phyloP scores from a whole-genome alignment of 2,888 invertebrate genomes.

The Lissonota sp. region DNA sequence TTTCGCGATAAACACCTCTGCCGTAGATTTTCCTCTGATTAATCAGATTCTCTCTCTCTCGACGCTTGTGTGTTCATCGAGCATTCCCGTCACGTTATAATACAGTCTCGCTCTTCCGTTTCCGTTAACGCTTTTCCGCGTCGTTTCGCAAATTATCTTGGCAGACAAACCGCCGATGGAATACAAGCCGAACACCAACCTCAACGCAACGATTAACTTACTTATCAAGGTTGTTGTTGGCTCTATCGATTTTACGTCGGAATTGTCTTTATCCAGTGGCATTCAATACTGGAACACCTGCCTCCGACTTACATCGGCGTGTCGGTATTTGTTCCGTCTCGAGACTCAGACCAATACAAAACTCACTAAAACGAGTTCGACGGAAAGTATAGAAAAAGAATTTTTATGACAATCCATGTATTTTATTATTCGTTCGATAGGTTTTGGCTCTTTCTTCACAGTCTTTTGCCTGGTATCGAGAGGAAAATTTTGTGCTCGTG shows the following conservation, averaged over 20 bases:
- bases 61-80: conserved; percentile 6
- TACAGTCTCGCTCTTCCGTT: conserved; percentile 8
- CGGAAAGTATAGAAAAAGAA: too few species aligned
- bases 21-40: conserved; percentile 40
- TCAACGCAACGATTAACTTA: conserved; percentile 27
- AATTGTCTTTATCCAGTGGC: background rate
- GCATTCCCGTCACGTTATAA: conserved; percentile 29
- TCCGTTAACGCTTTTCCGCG: conserved; percentile 10
- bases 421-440: background rate
- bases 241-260: conserved; percentile 10
- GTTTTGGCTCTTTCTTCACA: background rate
- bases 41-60: conserved; percentile 41
- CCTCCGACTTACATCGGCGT: too few species aligned
- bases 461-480: background rate
- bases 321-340: too few species aligned
- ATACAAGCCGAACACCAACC: conserved; percentile 20
- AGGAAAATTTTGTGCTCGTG: conserved; percentile 25
- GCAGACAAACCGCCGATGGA: conserved; percentile 27
- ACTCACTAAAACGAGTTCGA: too few species aligned
- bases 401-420: too few species aligned
- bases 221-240: conserved; percentile 18
- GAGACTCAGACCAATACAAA: too few species aligned
- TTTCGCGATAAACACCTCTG: conserved; percentile 49
- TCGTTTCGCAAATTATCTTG: conserved; percentile 39
- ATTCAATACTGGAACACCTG: too few species aligned